phyloP scores from a whole-genome alignment of 2,888 invertebrate genomes.

The Cantharis nigra region DNA sequence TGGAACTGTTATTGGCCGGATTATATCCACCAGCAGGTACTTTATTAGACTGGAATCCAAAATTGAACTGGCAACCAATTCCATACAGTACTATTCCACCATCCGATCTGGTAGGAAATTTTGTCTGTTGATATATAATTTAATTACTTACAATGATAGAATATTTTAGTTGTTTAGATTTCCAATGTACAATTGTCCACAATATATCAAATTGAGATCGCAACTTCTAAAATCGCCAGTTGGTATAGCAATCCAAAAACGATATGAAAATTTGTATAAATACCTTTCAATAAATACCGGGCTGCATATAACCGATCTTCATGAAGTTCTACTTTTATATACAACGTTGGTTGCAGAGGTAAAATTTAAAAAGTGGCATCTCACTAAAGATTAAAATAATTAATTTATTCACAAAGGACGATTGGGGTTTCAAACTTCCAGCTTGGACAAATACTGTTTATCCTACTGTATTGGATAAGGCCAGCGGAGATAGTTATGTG shows the following conservation, averaged over 20 bases:
- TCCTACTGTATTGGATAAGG: slow-evolving; percentile 45
- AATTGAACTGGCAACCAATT: slow-evolving; percentile 45
- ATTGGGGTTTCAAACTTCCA: slow-evolving; percentile 50
- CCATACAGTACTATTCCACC: slow-evolving; percentile 33
- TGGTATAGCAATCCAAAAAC: background rate
- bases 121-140: too few relatives aligned
- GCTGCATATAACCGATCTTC: background rate
- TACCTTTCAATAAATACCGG: background rate
- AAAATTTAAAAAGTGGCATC: background rate
- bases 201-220: background rate
- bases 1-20: slow-evolving; percentile 68
- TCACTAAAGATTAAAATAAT: background rate
- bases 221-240: background rate
- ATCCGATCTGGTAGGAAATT: background rate
- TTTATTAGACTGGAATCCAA: slow-evolving; percentile 61
- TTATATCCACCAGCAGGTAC: slow-evolving; percentile 66
- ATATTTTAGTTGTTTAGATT: background rate
- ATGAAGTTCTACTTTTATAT: background rate
- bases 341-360: background rate
- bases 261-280: background rate
- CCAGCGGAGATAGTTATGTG: slow-evolving; percentile 50
- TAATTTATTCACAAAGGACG: slow-evolving; percentile 38
- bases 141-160: background rate
- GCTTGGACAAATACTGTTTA: slow-evolving; percentile 52
- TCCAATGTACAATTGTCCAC: background rate